phyloP scores from a whole-genome alignment of 2,797 vertebrate species.

The Macropodus opercularis region DNA sequence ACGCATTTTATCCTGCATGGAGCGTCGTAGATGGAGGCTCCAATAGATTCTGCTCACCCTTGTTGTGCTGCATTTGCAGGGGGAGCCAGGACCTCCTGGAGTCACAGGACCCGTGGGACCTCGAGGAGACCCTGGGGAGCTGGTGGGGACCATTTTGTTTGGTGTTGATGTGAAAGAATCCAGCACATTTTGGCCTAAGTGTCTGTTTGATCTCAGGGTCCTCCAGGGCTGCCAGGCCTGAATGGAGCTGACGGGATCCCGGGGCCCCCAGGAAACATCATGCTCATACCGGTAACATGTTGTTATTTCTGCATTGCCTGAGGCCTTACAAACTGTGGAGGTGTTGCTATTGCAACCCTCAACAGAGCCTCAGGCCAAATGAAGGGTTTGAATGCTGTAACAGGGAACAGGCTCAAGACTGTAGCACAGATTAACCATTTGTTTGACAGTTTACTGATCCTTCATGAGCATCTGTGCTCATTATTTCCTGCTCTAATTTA shows the following conservation, averaged over 20 bases:
- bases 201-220: slow-evolving; percentile 81
- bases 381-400: slow-evolving; percentile 18
- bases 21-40: too few relatives aligned
- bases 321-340: slow-evolving; percentile 20
- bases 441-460: background rate
- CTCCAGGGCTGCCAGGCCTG: slow-evolving; percentile 89
- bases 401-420: slow-evolving; percentile 11
- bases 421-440: slow-evolving; percentile 6
- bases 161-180: slow-evolving; percentile 1
- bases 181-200: slow-evolving; percentile 9
- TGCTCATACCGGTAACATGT: slow-evolving; percentile 89
- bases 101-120: slow-evolving; percentile 88
- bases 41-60: background rate
- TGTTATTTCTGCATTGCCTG: slow-evolving; percentile 9
- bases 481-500: background rate
- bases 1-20: too few relatives aligned
- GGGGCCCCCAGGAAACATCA: slow-evolving; percentile 93
- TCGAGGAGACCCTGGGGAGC: slow-evolving; percentile 89
- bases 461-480: background rate
- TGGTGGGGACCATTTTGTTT: slow-evolving; percentile 76
- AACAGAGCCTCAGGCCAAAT: slow-evolving; percentile 17
- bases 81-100: slow-evolving; percentile 84
- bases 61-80: slow-evolving; percentile 47
- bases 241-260: slow-evolving; percentile 93
- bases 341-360: slow-evolving; percentile 31